Evolutionary conservation across 2,888 invertebrate species (phyloP), one percentile per base, ranked within the genome.

Genomic region (Amphipoea lucens): DNA sequence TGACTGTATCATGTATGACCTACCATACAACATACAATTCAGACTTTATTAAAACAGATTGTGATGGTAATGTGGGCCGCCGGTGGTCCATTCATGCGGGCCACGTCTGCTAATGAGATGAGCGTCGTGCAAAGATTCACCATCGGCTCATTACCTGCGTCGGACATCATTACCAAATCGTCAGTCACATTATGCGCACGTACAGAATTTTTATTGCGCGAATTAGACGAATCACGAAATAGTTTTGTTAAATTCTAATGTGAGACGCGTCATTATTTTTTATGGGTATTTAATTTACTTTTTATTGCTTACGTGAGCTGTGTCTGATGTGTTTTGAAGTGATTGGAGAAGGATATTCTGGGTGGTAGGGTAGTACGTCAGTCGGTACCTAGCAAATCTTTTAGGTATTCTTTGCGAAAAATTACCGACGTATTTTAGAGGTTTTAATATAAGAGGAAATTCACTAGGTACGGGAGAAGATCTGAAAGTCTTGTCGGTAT

Each of bases 11-110:
- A 84, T 74, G 62, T 83, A 76, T 69, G 82, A 81, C 82, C 73
- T 78, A 63, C 72, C 74, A 84, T 81, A 80, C 77, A 76, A 48
- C 63, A 73, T 79, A 77, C 72, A 78, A 88, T 78, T 74, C 76
- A 74, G 71, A 67, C 63, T 74, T 84, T 82, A 82, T 85, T 80
- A 79, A 81, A 83, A 82, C 83, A 86, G 80, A 84, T 89, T 87
- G 86, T 81, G 76, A 87, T 89, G 88, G 51, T 88, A 90, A 90
- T 90, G 74, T 67, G 36, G 76, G 51, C 48, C 54, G 78, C 81
- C 68, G 91, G 91, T 91, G 91, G 91, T 91, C 91, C 79, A 81
- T 83, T 74, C 81, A 88, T 89, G 85, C 87, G 62, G 36, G 62
- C 84, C 89, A 85, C 89, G 89, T 86, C 67, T 67, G n/a, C 65